A percentile compares a stretch with the other conserved stretches of the same genome.
Evolutionary conservation across 1,140 invertebrate species (phyloP).

Genomic region (Pseudomyrmex flavicornis): DNA sequence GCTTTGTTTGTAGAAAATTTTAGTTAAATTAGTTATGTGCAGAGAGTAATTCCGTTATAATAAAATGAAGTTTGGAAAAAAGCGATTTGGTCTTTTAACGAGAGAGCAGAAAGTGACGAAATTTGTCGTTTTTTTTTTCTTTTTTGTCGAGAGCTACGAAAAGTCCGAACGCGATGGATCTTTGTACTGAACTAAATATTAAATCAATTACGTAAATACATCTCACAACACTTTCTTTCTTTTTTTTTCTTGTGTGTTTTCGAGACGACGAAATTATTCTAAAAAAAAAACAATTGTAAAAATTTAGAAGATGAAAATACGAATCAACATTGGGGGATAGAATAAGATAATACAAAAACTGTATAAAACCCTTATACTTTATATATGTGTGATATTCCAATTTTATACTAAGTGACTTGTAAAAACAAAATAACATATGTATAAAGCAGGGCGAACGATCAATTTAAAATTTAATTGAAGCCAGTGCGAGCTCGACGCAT

Average conservation of each 20-base stretch:
- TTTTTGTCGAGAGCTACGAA: too few species aligned
- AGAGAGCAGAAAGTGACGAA: constrained; percentile 33
- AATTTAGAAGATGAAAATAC: not conserved
- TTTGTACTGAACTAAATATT: not conserved
- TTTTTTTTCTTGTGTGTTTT: constrained; percentile 62
- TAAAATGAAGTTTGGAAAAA: too few species aligned
- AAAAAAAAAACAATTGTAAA: constrained; percentile 6
- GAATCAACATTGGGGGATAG: constrained; percentile 9
- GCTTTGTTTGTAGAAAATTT: too few species aligned
- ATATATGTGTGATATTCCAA: not conserved
- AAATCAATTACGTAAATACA: constrained; percentile 63
- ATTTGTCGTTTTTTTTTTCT: not conserved
- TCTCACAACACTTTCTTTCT: constrained; percentile 49
- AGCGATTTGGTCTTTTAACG: not conserved
- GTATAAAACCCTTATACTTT: too few species aligned
- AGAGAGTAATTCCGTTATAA: too few species aligned
- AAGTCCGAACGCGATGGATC: too few species aligned
- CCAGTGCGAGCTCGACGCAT: too few species aligned
- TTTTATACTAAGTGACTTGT: constrained; percentile 32
- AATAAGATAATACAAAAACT: not conserved
- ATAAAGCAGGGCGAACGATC: not conserved
- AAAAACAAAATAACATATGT: constrained; percentile 3
- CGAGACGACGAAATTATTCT: constrained; percentile 10
- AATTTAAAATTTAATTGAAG: constrained; percentile 9
- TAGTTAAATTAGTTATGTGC: too few species aligned